Conservation (phyloP, 2,797 vertebrate genomes). For the Anas capensis region DNA sequence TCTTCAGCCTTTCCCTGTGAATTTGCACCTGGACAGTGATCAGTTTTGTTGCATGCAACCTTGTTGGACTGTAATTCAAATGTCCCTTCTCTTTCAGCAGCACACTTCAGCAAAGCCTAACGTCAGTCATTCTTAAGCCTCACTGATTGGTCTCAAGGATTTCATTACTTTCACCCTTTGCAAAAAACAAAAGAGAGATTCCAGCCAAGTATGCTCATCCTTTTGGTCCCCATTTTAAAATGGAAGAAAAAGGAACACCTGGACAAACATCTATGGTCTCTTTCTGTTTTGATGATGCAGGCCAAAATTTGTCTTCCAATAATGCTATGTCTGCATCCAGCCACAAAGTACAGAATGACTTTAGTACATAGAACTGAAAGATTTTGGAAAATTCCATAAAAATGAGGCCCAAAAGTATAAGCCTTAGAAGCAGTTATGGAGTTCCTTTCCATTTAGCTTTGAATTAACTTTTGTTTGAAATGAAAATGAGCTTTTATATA, state of each 20-base stretch:
- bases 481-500: neutral
- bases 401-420: slow-evolving; percentile 33
- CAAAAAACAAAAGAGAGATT: neutral
- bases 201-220: neutral
- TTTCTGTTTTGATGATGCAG: neutral
- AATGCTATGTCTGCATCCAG: neutral
- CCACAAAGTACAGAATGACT: neutral
- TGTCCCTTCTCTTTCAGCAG: neutral
- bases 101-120: neutral
- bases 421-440: slow-evolving; percentile 34
- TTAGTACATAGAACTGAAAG: neutral
- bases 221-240: neutral
- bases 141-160: neutral
- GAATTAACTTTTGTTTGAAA: slow-evolving; percentile 66
- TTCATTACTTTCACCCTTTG: neutral
- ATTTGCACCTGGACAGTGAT: neutral
- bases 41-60: neutral
- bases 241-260: neutral
- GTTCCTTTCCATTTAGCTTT: slow-evolving; percentile 58
- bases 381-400: slow-evolving; percentile 49
- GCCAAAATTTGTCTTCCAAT: neutral
- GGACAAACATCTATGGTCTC: neutral
- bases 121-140: neutral
- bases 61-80: neutral
- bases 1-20: neutral